Evolutionary conservation across 2,888 invertebrate genomes (phyloP).

Genomic region (Zygaena filipendulae): DNA sequence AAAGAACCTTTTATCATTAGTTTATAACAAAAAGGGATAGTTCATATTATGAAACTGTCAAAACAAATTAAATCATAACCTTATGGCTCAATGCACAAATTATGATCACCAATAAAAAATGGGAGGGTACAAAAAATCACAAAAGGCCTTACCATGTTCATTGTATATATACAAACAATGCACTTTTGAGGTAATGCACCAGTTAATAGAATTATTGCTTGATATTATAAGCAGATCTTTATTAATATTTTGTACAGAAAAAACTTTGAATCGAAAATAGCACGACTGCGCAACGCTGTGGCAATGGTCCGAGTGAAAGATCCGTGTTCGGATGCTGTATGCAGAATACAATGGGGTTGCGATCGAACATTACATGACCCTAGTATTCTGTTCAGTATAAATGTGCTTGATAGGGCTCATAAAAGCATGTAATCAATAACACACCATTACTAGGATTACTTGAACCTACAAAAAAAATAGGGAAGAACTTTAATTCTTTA

Average conservation of each 20-base stretch:
- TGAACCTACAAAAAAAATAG: too few species aligned
- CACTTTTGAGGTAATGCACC: constrained; percentile 31
- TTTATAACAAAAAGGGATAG: constrained; percentile 31
- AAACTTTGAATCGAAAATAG: constrained; percentile 29
- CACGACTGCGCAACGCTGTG: constrained; percentile 47
- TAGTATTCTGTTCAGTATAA: constrained; percentile 29
- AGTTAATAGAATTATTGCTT: constrained; percentile 39
- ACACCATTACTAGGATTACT: too few species aligned
- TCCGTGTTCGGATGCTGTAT: constrained; percentile 33
- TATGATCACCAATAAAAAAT: constrained; percentile 39
- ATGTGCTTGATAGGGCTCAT: constrained; percentile 43
- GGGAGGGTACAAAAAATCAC: constrained; percentile 37
- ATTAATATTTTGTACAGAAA: constrained; percentile 30
- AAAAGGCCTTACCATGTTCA: constrained; percentile 62
- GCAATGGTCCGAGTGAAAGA: constrained; percentile 47
- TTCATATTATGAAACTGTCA: constrained; percentile 54
- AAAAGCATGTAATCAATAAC: constrained; percentile 46
- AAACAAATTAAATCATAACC: constrained; percentile 67
- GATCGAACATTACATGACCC: constrained; percentile 36
- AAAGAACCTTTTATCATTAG: constrained; percentile 14
- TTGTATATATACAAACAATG: constrained; percentile 55
- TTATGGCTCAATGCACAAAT: constrained; percentile 48
- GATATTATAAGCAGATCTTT: constrained; percentile 35
- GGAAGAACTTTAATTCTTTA: too few species aligned
- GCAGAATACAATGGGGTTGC: constrained; percentile 45